Evolutionary conservation across 1,140 invertebrate species (phyloP), one percentile per base, ranked within the genome.

Genomic region (Bombus sylvicola): DNA sequence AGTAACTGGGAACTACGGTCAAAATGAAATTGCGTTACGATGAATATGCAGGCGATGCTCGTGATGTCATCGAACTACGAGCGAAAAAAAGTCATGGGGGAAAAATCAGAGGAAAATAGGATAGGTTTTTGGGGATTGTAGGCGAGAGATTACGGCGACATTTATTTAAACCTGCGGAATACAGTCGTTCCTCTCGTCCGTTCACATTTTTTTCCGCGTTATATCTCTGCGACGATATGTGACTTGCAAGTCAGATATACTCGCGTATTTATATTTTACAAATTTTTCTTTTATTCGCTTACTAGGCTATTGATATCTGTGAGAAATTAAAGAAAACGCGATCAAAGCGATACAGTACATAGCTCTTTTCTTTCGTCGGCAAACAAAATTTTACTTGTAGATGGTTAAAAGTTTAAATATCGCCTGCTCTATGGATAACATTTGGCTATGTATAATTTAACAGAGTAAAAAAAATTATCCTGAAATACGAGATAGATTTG

Each of bases 1-100:
- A 80, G 41, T 37, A 68, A 69, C 43, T 25, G 41, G 31, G 64
- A 12, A 53, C 75, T 53, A 28, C 75, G 43, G 31, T 53, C 43
- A 43, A 75, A 75, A 80, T 66, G 78, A 69, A 80, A 80, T 80
- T 69, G 78, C 64, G 41, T 80, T 80, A 80, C 64, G 78, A 80
- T n/a, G 64, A 69, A 71, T 69, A 69, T 47, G 41, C 25, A 37
- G 15, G 39, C 22, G 68, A 39, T 18, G 34, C 34, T 41, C 39
- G 43, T 8, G 25, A 37, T 18, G 41, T 79, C 77, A 68, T 79
- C 62, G 64, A 41, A 62, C 8, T 39, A 31, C 10, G 8, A 75
- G 12, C 8, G 12, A 13, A 28, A 76, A 34, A 34, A 76, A 39
- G 15, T 66, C 28, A 62, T 22, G 39, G 47, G 28, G 28, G n/a